Evolutionary conservation across 2,888 invertebrate genomes (phyloP), one percentile per base, ranked within the genome.

Genomic region (Pedicia rivosa): DNA sequence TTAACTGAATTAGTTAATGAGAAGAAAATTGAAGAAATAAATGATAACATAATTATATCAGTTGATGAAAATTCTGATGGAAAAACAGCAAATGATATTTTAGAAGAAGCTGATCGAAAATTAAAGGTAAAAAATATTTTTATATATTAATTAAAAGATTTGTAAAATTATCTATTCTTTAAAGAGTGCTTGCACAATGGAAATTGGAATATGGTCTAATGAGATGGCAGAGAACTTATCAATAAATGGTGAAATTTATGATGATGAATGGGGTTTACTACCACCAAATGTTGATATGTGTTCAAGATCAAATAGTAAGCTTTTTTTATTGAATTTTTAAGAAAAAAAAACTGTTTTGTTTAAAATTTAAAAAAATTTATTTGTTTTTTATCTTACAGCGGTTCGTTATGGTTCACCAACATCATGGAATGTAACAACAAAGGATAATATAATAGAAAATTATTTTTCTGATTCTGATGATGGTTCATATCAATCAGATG

Each of bases 171-270:
- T 19, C 35, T 38, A 28, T 37, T 27, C 12, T 34, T 40, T 49
- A 5, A 35, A 50, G 42, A 60, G 50, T 1, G 64, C 72, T 26
- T 51, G 47, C 52, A 74, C 77, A 48, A 70, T 88, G 51, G 87
- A 87, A 56, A 87, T 90, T 33, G 90, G 88, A 7, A 88, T 78
- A 0, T 90, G 90, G 90, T 80, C 82, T 1, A 90, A 88, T 55
- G 87, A 88, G 36, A 87, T 88, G 87, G 83, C 84, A 0, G 64
- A 69, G 0, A 63, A 66, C 1, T 60, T 67, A 3, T 62, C 62
- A 0, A 50, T 53, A 4, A 43, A 37, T 27, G 35, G 38, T 17
- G 43, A 44, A 22, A 47, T 44, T 15, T 47, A 49, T 10, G 48
- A 56, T 0, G 69, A 68, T 2, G 65, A 64, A 27, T 50, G 66